Percentiles rank a stretch among this genome's conserved stretches.
phyloP scores from a whole-genome alignment of 1,140 invertebrate genomes.

The Hylyphantes graminicola region DNA sequence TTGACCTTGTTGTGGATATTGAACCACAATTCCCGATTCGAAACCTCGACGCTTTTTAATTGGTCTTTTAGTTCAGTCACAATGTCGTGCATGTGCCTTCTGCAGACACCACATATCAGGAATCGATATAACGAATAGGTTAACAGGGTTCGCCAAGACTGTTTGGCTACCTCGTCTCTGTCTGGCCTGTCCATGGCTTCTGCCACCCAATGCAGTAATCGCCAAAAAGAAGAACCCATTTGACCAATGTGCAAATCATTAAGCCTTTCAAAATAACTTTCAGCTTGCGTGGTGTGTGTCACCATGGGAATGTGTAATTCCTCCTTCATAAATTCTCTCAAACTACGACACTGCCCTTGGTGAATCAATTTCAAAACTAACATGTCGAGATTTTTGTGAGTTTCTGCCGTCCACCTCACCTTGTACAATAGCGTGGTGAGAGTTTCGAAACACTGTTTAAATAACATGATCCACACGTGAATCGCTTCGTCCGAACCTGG shows the following conservation, averaged over 20 bases:
- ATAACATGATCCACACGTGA: not conserved
- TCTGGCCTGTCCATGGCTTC: not conserved
- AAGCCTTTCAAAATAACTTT: not conserved
- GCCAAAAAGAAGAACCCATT: not conserved
- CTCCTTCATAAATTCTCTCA: not conserved
- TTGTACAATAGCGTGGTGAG: not conserved
- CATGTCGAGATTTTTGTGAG: not conserved
- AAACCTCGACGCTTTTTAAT: not conserved
- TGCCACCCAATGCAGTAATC: not conserved
- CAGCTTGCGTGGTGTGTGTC: not conserved
- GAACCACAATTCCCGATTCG: not conserved
- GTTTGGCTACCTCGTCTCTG: not conserved
- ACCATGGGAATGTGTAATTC: not conserved
- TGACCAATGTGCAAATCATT: not conserved
- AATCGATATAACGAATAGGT: not conserved
- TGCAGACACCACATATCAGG: not conserved
- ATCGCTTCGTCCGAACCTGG: not conserved
- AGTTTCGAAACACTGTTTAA: not conserved
- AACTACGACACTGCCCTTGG: not conserved
- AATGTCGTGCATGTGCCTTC: not conserved
- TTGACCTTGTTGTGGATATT: not conserved
- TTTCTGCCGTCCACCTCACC: not conserved
- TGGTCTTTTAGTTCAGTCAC: not conserved
- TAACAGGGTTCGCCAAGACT: not conserved
- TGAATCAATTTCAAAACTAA: not conserved